These are phyloP conservation scores for Pogonus chalceus DNA, from an alignment of 1,140 invertebrate species.

Conservation along the genomic window DNA sequence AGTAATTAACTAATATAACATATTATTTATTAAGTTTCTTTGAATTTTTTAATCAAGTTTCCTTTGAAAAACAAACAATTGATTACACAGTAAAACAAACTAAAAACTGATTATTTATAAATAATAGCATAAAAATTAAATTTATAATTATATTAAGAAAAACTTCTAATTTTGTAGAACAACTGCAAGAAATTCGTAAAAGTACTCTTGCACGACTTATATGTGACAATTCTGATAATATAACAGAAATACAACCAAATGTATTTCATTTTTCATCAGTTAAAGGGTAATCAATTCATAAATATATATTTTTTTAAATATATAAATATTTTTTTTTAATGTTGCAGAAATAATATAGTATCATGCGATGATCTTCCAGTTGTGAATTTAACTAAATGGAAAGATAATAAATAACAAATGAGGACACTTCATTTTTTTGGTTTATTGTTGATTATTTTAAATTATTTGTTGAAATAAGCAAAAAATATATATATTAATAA, in stretches of 20 bases:
- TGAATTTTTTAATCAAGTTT: background rate
- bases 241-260: constrained; percentile 55
- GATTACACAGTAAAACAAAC: too few relatives aligned
- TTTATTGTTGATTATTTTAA: too few relatives aligned
- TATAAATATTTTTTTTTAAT: background rate
- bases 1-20: too few relatives aligned
- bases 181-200: constrained; percentile 35
- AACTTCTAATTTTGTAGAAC: constrained; percentile 53
- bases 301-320: background rate
- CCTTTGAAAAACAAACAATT: too few relatives aligned
- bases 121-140: background rate
- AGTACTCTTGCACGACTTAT: constrained; percentile 36
- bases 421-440: too few relatives aligned
- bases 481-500: too few relatives aligned
- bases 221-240: constrained; percentile 70
- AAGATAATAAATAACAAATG: too few relatives aligned
- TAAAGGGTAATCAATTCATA: constrained; percentile 7
- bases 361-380: constrained; percentile 53
- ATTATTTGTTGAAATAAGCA: too few relatives aligned
- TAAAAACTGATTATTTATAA: background rate
- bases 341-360: constrained; percentile 56
- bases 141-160: background rate
- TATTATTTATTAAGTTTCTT: too few relatives aligned
- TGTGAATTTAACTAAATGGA: constrained; percentile 49
- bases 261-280: constrained; percentile 57